Evolutionary conservation across 2,797 vertebrate species (phyloP).

Genomic region (Cheirogaleus major): DNA sequence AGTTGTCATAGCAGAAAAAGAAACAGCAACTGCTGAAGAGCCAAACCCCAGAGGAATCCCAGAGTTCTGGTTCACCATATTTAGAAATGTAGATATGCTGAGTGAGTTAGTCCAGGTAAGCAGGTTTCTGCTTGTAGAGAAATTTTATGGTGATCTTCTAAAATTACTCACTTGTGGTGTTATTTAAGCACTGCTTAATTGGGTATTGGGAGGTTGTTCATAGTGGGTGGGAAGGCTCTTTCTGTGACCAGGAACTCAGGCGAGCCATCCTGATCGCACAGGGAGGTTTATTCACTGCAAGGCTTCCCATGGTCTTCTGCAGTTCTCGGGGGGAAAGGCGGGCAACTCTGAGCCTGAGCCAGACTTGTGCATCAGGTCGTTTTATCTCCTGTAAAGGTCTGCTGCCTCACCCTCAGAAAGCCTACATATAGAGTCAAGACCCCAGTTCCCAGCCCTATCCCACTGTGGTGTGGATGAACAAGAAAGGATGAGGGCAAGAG

Average conservation of each 20-base stretch:
- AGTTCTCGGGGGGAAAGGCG: background rate
- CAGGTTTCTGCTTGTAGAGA: background rate
- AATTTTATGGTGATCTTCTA: background rate
- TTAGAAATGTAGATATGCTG: conserved; percentile 97
- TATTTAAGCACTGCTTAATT: background rate
- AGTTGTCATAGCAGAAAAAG: conserved; percentile 93
- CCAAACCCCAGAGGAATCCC: conserved; percentile 94
- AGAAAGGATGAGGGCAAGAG: background rate
- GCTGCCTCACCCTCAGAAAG: background rate
- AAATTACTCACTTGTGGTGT: background rate
- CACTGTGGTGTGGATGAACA: fast-evolving
- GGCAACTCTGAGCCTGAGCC: background rate
- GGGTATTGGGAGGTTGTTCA: background rate
- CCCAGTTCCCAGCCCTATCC: background rate
- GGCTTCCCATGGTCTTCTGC: background rate
- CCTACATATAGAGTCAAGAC: too few species aligned
- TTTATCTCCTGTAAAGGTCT: background rate
- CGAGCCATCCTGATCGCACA: background rate
- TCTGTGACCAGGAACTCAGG: fast-evolving
- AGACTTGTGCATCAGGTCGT: background rate
- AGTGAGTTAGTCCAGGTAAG: conserved; percentile 95
- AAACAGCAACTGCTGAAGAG: conserved; percentile 86
- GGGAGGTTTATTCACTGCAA: background rate
- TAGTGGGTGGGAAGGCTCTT: background rate
- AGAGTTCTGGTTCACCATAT: conserved; percentile 99